A percentile compares a stretch with the other conserved stretches of the same genome.
phyloP scores from a whole-genome alignment of 2,888 invertebrate genomes.

The Gastracanthus pulcherrimus region DNA sequence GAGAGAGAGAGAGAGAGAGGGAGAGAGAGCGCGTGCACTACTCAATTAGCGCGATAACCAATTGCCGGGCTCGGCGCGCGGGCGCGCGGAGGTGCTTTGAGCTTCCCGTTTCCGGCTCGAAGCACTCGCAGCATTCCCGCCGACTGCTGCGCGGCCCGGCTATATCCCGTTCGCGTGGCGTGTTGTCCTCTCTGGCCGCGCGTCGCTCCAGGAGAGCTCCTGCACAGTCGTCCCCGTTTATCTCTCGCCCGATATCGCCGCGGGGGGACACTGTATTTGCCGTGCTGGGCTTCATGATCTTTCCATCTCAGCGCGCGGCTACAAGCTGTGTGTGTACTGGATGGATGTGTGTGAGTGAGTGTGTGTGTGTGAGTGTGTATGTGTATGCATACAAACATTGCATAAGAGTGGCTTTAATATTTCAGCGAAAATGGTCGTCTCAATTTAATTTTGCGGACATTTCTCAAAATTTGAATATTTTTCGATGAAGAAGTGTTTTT shows the following conservation, averaged over 20 bases:
- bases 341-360: too few species aligned
- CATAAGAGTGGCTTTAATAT: not conserved
- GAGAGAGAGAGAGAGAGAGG: constrained; percentile 10
- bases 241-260: too few species aligned
- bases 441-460: too few species aligned
- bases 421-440: too few species aligned
- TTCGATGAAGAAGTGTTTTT: too few species aligned
- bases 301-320: too few species aligned
- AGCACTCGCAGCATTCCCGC: constrained; percentile 40
- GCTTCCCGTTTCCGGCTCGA: constrained; percentile 52
- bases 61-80: constrained; percentile 55
- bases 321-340: too few species aligned
- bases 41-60: constrained; percentile 62
- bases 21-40: constrained; percentile 23
- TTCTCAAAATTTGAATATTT: too few species aligned
- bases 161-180: not conserved
- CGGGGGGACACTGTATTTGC: not conserved
- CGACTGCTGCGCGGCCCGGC: not conserved
- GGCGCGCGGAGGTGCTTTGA: constrained; percentile 42
- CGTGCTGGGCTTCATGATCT: too few species aligned
- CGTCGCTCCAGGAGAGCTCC: not conserved
- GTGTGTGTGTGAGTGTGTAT: not conserved
- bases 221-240: not conserved
- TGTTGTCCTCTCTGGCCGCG: not conserved
- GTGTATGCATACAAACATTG: too few species aligned